phyloP scores from a whole-genome alignment of 2,888 invertebrate species.

The Idaea straminata region DNA sequence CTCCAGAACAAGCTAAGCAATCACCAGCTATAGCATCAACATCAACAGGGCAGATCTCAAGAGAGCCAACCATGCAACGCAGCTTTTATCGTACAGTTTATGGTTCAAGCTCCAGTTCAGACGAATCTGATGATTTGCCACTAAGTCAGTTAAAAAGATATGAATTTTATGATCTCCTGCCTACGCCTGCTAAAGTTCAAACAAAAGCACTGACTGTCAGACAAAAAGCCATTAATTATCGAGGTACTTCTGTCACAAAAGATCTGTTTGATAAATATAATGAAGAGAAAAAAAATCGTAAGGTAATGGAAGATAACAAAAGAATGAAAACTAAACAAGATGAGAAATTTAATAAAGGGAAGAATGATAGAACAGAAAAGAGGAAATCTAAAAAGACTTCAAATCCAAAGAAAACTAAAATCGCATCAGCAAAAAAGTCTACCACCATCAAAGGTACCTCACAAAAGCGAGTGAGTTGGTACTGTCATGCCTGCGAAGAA shows the following conservation, averaged over 20 bases:
- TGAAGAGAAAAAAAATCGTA: constrained; percentile 5
- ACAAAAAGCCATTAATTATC: constrained; percentile 17
- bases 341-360: neutral
- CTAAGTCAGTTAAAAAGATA: constrained; percentile 2
- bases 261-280: constrained; percentile 14
- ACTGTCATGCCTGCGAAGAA: constrained; percentile 17
- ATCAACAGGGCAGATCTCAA: constrained; percentile 10
- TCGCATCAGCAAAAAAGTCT: constrained; percentile 14
- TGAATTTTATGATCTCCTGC: constrained; percentile 6
- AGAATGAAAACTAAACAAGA: constrained; percentile 1
- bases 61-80: neutral
- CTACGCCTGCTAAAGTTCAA: constrained; percentile 12
- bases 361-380: constrained; percentile 7
- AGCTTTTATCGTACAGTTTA: constrained; percentile 9
- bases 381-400: neutral
- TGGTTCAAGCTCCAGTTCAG: constrained; percentile 8
- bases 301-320: constrained; percentile 9
- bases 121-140: constrained; percentile 7
- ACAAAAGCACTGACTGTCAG: constrained; percentile 7
- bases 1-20: constrained; percentile 8
- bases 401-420: constrained; percentile 7
- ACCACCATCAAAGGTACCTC: constrained; percentile 9
- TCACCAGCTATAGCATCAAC: constrained; percentile 12
- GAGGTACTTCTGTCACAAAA: constrained; percentile 15
- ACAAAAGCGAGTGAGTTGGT: constrained; percentile 14